A percentile compares a stretch with the other conserved stretches of the same genome.
Conservation (phyloP, 92 coral and sea anemone genomes). For the Porites lobata region DNA sequence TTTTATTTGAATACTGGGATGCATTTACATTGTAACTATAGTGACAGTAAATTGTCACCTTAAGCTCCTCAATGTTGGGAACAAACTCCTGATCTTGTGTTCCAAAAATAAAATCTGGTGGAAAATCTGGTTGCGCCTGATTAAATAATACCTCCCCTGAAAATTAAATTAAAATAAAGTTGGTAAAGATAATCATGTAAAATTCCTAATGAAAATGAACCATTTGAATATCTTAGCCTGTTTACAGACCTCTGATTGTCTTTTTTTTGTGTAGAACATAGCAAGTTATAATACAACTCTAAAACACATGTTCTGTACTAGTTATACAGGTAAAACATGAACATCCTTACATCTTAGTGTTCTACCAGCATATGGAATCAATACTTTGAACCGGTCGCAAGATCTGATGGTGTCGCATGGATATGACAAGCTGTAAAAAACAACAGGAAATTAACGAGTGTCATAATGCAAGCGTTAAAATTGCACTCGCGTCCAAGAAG, state of each 20-base stretch:
- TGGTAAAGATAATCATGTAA: background rate
- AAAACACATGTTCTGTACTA: background rate
- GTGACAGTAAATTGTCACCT: conserved; percentile 47
- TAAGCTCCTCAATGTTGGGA: conserved; percentile 82
- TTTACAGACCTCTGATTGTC: no score
- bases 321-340: background rate
- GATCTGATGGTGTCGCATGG: conserved; percentile 56
- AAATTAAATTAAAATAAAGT: background rate
- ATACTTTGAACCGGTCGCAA: conserved; percentile 90
- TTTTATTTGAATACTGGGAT: background rate
- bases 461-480: background rate
- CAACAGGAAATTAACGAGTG: background rate
- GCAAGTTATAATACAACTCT: no score
- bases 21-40: background rate
- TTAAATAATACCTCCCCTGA: conserved; percentile 96
- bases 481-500: no score
- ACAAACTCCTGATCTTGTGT: conserved; percentile 80
- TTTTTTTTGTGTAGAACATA: no score
- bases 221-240: background rate
- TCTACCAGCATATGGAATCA: conserved; percentile 95
- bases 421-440: conserved; percentile 55
- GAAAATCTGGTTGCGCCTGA: conserved; percentile 75
- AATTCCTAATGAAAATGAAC: background rate
- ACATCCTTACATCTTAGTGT: conserved; percentile 85
- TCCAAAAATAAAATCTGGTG: conserved; percentile 97